Evolutionary conservation across 2,888 invertebrate genomes (phyloP).

Genomic region (Trichopria drosophilae): DNA sequence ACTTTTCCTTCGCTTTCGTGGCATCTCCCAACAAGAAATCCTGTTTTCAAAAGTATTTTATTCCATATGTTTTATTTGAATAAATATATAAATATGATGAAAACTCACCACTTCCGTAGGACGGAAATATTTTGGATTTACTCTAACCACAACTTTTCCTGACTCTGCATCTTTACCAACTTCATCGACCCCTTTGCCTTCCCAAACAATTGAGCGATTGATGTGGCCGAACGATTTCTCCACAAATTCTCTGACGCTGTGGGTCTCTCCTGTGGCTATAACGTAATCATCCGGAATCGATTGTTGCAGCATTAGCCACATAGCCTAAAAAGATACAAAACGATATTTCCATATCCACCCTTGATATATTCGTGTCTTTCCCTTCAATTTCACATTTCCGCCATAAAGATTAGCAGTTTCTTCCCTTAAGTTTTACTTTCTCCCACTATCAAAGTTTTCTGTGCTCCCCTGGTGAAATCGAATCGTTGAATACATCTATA

Average conservation of each 20-base stretch:
- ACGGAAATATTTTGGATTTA: conserved; percentile 93
- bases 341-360: too few species aligned
- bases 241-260: conserved; percentile 96
- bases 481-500: too few species aligned
- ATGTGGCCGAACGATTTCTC: conserved; percentile 86
- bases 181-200: conserved; percentile 82
- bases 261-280: conserved; percentile 92
- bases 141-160: conserved; percentile 79
- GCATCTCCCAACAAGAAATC: conserved; percentile 92
- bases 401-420: too few species aligned
- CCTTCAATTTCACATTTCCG: too few species aligned
- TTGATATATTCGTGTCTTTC: too few species aligned
- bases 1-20: conserved; percentile 80
- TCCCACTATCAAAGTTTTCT: too few species aligned
- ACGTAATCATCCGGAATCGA: conserved; percentile 93
- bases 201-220: conserved; percentile 81
- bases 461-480: too few species aligned
- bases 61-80: conserved; percentile 11
- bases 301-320: conserved; percentile 99
- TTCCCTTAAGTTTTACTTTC: too few species aligned
- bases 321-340: conserved; percentile 86
- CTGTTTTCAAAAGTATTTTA: conserved; percentile 45
- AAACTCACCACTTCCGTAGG: conserved; percentile 92
- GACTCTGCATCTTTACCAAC: conserved; percentile 69
- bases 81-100: conserved; percentile 9